A percentile compares a stretch with the other conserved stretches of the same genome.
Conservation (phyloP, 1,140 invertebrate genomes). For the Zaprionus camerounensis region DNA sequence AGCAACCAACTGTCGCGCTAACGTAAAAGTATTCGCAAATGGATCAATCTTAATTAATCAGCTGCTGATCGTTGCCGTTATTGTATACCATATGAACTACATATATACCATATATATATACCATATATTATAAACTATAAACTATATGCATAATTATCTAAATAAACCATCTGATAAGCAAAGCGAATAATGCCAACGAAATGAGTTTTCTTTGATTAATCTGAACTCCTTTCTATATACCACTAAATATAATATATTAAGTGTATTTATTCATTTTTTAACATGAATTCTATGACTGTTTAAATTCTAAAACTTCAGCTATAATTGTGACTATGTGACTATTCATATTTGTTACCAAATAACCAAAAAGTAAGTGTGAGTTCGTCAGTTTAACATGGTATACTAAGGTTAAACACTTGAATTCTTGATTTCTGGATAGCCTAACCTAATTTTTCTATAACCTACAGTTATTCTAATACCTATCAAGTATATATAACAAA, state of each 20-base stretch:
- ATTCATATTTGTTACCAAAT: too few species aligned
- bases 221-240: too few species aligned
- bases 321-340: too few species aligned
- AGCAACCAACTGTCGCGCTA: conserved; percentile 23
- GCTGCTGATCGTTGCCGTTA: conserved; percentile 62
- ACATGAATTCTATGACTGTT: too few species aligned
- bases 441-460: neutral
- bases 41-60: conserved; percentile 36
- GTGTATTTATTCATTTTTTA: too few species aligned
- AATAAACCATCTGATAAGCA: conserved; percentile 43
- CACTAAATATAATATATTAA: too few species aligned
- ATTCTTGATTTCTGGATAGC: too few species aligned
- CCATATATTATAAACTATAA: conserved; percentile 19
- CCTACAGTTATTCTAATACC: too few species aligned
- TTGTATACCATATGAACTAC: conserved; percentile 51
- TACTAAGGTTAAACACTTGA: too few species aligned
- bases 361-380: too few species aligned
- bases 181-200: conserved; percentile 20
- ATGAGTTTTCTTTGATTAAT: neutral
- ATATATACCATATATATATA: conserved; percentile 5
- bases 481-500: too few species aligned
- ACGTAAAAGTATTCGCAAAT: conserved; percentile 44
- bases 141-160: conserved; percentile 15
- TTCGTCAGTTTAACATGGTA: neutral
- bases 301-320: too few species aligned